Percentiles rank a stretch among this genome's conserved stretches.
phyloP scores from a whole-genome alignment of 2,797 vertebrate species.

The Molossus molossus region DNA sequence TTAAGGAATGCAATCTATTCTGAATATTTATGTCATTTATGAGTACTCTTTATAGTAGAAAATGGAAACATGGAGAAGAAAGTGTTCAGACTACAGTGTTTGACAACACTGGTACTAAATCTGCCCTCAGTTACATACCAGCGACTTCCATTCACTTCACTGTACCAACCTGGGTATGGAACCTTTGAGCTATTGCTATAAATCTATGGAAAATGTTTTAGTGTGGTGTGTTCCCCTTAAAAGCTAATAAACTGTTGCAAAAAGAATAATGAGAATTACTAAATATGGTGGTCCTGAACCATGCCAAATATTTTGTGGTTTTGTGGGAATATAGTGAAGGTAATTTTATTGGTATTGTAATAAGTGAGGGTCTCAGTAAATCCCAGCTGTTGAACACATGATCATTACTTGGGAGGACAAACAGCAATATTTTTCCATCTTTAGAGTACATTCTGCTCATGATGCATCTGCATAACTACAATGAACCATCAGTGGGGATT shows the following conservation, averaged over 20 bases:
- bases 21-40: conserved; percentile 39
- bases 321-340: conserved; percentile 66
- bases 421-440: conserved; percentile 74
- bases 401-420: conserved; percentile 57
- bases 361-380: conserved; percentile 1
- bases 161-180: background rate
- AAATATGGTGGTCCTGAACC: conserved; percentile 54
- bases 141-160: background rate
- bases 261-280: conserved; percentile 76
- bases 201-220: conserved; percentile 69
- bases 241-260: conserved; percentile 56
- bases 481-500: conserved; percentile 45
- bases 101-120: background rate
- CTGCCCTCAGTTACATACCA: background rate
- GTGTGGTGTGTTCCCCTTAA: conserved; percentile 17
- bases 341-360: conserved; percentile 43
- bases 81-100: background rate
- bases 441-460: conserved; percentile 58
- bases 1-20: conserved; percentile 36
- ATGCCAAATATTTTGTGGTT: conserved; percentile 60
- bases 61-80: conserved; percentile 5
- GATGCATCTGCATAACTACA: conserved; percentile 30
- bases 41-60: conserved; percentile 15
- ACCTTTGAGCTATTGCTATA: conserved; percentile 51
- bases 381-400: conserved; percentile 58